Base-by-base conservation (phyloP, 2,113 vertebrate species). In the Callopanchax toddi region DNA sequence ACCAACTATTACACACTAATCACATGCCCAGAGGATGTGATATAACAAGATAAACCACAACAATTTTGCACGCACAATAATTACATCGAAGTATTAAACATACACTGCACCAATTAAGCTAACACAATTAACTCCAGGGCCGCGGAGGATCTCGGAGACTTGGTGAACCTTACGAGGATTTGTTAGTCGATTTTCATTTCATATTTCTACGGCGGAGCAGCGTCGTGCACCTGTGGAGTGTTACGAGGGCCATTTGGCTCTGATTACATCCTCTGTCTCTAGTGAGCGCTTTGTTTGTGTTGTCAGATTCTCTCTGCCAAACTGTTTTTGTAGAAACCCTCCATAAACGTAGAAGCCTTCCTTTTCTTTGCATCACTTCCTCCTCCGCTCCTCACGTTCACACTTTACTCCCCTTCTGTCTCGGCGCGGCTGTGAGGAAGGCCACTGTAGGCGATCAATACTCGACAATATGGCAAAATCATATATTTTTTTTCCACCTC, bases 361-460 rank as follows among this genome's bases (percentile, higher is more conserved):
- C 48, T 45, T 51, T 15, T 17, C n/a, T 18, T 22, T 32, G 52
- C 46, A 36, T 70, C 57, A 51, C 65, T 59, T 45, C 54, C 20
- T 25, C 42, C 37, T 53, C 20, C 32, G 42, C 21, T 37, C 18
- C 51, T 52, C 45, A 39, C 56, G 6, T 63, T 54, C 69, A 44
- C 22, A 16, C 43, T 10, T 55, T 48, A 4, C 40, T 36, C 60
- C 39, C 39, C 18, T 0, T 22, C 50, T 56, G n/a, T 25, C 59
- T 52, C 59, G 1, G 0, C n/a, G 5, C 20, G 18, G 54, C 71
- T 37, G 48, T 23, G 68, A 85, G 42, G 72, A 68, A 82, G 57
- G 62, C 78, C 64, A 83, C 77, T 82, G 78, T 79, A 80, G 79
- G 75, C 76, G n/a, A 91, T 89, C 85, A 26, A 83, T 89, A 89